Evolutionary conservation across 1,140 invertebrate genomes (phyloP).

Genomic region (Liolophura sinensis): DNA sequence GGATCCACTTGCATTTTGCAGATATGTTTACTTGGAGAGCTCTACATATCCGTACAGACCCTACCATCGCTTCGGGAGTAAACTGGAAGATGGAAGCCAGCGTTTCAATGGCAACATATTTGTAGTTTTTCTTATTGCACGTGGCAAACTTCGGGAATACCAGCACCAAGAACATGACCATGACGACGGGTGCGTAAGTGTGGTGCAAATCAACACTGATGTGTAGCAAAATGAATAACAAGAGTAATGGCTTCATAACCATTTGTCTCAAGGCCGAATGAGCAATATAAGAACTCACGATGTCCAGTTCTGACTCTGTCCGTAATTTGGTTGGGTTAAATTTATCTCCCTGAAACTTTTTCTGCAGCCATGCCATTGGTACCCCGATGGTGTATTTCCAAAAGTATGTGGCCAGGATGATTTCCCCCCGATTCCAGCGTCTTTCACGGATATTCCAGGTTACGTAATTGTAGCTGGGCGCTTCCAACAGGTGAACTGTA

Average conservation of each 20-base stretch:
- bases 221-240: slow-evolving; percentile 44
- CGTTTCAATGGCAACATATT: slow-evolving; percentile 41
- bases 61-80: slow-evolving; percentile 49
- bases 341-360: slow-evolving; percentile 29
- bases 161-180: slow-evolving; percentile 46
- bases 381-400: slow-evolving; percentile 43
- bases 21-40: slow-evolving; percentile 39
- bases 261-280: slow-evolving; percentile 46
- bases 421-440: slow-evolving; percentile 49
- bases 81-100: slow-evolving; percentile 47
- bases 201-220: slow-evolving; percentile 34
- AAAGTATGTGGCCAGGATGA: slow-evolving; percentile 48
- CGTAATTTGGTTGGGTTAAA: slow-evolving; percentile 36
- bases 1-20: slow-evolving; percentile 42
- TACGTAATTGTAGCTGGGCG: slow-evolving; percentile 46
- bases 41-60: slow-evolving; percentile 38
- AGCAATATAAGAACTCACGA: slow-evolving; percentile 42
- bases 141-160: slow-evolving; percentile 49
- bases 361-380: slow-evolving; percentile 44
- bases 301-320: slow-evolving; percentile 40
- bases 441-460: slow-evolving; percentile 49
- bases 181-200: slow-evolving; percentile 35
- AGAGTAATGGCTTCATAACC: slow-evolving; percentile 48
- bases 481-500: slow-evolving; percentile 35
- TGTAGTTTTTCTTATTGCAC: slow-evolving; percentile 37